Evolutionary conservation across 2,888 invertebrate genomes (phyloP).

Genomic region (Mythimna ferrago): DNA sequence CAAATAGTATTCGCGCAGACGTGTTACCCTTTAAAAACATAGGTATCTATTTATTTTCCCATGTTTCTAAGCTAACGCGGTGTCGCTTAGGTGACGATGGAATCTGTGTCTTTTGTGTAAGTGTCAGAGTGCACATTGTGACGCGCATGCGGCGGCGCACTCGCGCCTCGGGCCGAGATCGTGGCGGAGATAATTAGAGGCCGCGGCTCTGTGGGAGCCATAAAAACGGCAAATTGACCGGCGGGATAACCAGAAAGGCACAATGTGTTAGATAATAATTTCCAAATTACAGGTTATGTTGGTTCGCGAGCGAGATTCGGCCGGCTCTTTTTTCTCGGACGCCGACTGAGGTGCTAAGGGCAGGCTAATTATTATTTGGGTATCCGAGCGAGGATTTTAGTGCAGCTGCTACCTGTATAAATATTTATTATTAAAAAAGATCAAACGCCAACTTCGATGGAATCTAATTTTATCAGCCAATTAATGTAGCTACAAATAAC

Average conservation of each 20-base stretch:
- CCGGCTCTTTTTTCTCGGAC: slow-evolving; percentile 85
- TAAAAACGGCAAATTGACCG: slow-evolving; percentile 91
- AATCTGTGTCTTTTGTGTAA: slow-evolving; percentile 66
- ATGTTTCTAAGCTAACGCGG: slow-evolving; percentile 80
- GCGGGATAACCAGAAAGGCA: slow-evolving; percentile 91
- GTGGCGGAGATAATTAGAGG: slow-evolving; percentile 90
- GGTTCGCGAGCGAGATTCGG: slow-evolving; percentile 87
- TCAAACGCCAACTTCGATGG: slow-evolving; percentile 87
- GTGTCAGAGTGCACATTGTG: slow-evolving; percentile 63
- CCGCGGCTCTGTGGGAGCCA: slow-evolving; percentile 90
- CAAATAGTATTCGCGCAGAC: slow-evolving; percentile 88
- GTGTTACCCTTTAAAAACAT: slow-evolving; percentile 82
- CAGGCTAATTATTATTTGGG: slow-evolving; percentile 91
- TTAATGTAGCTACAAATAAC: slow-evolving; percentile 70
- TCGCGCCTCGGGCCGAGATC: slow-evolving; percentile 87
- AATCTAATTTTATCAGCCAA: slow-evolving; percentile 82
- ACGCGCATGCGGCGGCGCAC: slow-evolving; percentile 59
- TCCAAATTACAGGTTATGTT: slow-evolving; percentile 90
- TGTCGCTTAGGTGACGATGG: slow-evolving; percentile 46
- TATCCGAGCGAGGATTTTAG: slow-evolving; percentile 88
- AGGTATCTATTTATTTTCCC: slow-evolving; percentile 83
- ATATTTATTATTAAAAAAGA: slow-evolving; percentile 90
- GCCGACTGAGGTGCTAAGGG: slow-evolving; percentile 90
- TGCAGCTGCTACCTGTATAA: slow-evolving; percentile 91
- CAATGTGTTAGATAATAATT: slow-evolving; percentile 91